phyloP scores from a whole-genome alignment of 2,888 invertebrate species.

The Sphinx pinastri region DNA sequence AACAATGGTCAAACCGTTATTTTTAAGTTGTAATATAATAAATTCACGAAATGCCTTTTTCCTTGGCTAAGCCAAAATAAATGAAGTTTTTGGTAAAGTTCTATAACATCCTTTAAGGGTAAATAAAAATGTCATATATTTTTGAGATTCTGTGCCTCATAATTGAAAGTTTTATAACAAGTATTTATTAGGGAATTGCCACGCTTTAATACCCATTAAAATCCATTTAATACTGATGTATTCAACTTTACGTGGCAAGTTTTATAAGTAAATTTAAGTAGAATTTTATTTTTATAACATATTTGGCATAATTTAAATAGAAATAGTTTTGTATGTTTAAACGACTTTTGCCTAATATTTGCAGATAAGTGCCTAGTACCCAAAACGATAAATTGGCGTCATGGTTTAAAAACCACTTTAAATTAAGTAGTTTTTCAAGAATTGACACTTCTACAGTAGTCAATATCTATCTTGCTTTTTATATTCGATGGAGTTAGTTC shows the following conservation, averaged over 20 bases:
- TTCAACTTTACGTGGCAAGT: no score
- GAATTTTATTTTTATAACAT: not conserved
- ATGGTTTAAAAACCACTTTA: not conserved
- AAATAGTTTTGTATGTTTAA: no score
- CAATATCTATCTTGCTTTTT: not conserved
- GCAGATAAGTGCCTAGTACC: no score
- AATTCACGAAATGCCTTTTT: not conserved
- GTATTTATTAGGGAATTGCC: not conserved
- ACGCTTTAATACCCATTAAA: no score
- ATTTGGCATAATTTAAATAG: not conserved
- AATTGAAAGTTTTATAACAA: not conserved
- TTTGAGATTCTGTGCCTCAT: conserved; percentile 7
- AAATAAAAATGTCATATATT: not conserved
- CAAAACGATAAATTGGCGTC: not conserved
- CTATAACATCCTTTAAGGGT: not conserved
- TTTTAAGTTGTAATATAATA: not conserved
- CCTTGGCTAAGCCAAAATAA: not conserved
- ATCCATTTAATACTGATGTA: no score
- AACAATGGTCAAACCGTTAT: conserved; percentile 28
- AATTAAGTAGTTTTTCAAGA: not conserved
- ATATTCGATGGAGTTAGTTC: no score
- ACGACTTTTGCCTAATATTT: no score
- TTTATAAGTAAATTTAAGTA: not conserved
- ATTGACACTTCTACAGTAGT: not conserved
- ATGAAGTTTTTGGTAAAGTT: not conserved